Conservation (phyloP, 2,888 invertebrate genomes). For the Chouioia cunea region DNA sequence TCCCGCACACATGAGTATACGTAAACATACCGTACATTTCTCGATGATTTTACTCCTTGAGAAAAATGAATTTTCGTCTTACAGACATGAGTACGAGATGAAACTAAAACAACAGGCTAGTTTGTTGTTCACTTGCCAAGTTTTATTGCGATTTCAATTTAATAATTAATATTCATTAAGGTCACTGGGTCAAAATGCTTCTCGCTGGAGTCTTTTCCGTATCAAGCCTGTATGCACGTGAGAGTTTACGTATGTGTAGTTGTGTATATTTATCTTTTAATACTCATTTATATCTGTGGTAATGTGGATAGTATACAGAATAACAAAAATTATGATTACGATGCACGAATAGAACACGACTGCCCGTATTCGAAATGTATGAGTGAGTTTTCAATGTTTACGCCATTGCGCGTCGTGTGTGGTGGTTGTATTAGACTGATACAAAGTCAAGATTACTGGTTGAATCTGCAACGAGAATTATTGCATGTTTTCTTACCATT, state of each 20-base stretch:
- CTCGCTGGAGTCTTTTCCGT: conserved; percentile 29
- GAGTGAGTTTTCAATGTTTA: conserved; percentile 16
- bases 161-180: conserved; percentile 54
- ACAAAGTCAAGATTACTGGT: conserved; percentile 33
- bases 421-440: conserved; percentile 17
- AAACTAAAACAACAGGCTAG: neutral
- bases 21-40: conserved; percentile 12
- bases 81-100: neutral
- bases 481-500: conserved; percentile 8
- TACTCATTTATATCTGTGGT: conserved; percentile 11
- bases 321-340: neutral
- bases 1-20: conserved; percentile 12
- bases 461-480: conserved; percentile 15
- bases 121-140: conserved; percentile 23
- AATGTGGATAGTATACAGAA: conserved; percentile 13
- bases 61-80: conserved; percentile 19
- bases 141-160: conserved; percentile 26
- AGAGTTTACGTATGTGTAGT: conserved; percentile 8
- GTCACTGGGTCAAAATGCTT: conserved; percentile 58
- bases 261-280: conserved; percentile 4
- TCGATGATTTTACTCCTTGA: conserved; percentile 13
- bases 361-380: conserved; percentile 30
- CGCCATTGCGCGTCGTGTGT: conserved; percentile 2
- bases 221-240: conserved; percentile 1
- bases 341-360: conserved; percentile 22